These are phyloP conservation scores for Coboldia fuscipes DNA, from an alignment of 1,140 invertebrate species.

Conservation along the genomic window DNA sequence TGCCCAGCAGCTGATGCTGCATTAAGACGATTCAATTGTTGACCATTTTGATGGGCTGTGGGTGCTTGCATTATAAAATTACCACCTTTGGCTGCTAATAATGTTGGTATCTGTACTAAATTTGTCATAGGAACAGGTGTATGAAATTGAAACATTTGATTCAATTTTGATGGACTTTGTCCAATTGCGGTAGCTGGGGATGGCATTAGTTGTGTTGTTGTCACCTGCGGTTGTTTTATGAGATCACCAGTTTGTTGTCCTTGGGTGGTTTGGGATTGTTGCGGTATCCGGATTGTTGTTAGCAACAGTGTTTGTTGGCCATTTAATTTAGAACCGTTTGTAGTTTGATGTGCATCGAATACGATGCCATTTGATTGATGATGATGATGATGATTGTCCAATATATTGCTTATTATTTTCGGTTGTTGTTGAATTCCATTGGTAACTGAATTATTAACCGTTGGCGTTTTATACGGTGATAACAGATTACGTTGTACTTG, in stretches of 20 bases:
- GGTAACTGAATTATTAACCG: too few species aligned
- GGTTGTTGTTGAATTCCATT: background rate
- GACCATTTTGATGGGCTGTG: constrained; percentile 3
- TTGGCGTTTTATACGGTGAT: background rate
- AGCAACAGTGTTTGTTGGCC: constrained; percentile 25
- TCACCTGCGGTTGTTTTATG: constrained; percentile 2
- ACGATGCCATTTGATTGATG: constrained; percentile 5
- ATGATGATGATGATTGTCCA: constrained; percentile 3
- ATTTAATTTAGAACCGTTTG: too few species aligned
- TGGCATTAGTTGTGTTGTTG: constrained; percentile 1
- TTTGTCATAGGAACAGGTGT: constrained; percentile 12
- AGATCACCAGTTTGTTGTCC: constrained; percentile 1
- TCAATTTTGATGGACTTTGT: constrained; percentile 7
- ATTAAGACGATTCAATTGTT: background rate
- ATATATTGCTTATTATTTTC: constrained; percentile 4
- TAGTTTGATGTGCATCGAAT: too few species aligned
- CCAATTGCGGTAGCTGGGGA: background rate
- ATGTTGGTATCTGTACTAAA: constrained; percentile 19
- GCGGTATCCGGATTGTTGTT: constrained; percentile 26
- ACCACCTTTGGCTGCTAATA: constrained; percentile 11
- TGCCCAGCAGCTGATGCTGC: constrained; percentile 14
- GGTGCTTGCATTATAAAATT: constrained; percentile 4
- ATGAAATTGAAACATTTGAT: constrained; percentile 15
- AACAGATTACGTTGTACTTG: background rate
- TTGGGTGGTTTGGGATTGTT: constrained; percentile 11